A percentile compares a stretch with the other conserved stretches of the same genome.
Conservation (phyloP, 2,797 vertebrate species). For the Syngnathus acus region DNA sequence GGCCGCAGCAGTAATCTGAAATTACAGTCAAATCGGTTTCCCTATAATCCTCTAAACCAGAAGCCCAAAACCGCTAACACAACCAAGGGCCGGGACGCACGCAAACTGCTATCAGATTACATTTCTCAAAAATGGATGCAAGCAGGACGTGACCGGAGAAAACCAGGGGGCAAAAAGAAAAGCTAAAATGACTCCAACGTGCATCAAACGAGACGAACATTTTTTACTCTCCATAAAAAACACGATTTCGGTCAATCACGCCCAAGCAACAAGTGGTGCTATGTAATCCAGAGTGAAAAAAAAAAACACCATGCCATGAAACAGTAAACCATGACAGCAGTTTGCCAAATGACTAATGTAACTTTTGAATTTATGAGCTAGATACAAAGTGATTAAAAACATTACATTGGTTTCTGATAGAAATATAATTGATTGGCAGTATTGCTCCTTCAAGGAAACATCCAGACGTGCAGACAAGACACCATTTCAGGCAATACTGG, state of each 20-base stretch:
- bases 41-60: conserved; percentile 51
- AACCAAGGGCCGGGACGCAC: conserved; percentile 45
- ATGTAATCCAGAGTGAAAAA: too few species aligned
- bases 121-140: conserved; percentile 59
- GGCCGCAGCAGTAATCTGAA: conserved; percentile 39
- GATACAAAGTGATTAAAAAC: not conserved
- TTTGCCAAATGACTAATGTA: not conserved
- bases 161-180: not conserved
- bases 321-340: not conserved
- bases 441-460: not conserved
- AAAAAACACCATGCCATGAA: not conserved
- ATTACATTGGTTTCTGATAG: not conserved
- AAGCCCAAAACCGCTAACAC: conserved; percentile 44
- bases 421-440: not conserved
- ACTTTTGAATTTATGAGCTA: not conserved
- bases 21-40: conserved; percentile 45
- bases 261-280: not conserved
- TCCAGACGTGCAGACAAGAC: not conserved
- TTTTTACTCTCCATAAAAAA: not conserved
- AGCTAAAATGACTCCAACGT: conserved; percentile 19
- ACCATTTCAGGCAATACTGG: conserved; percentile 6
- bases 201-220: conserved; percentile 7
- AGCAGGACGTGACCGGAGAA: conserved; percentile 57
- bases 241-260: not conserved
- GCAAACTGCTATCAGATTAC: conserved; percentile 60